Evolutionary conservation across 64 coral and sea anemone genomes (phyloP).

Genomic region (Acropora tenuis): DNA sequence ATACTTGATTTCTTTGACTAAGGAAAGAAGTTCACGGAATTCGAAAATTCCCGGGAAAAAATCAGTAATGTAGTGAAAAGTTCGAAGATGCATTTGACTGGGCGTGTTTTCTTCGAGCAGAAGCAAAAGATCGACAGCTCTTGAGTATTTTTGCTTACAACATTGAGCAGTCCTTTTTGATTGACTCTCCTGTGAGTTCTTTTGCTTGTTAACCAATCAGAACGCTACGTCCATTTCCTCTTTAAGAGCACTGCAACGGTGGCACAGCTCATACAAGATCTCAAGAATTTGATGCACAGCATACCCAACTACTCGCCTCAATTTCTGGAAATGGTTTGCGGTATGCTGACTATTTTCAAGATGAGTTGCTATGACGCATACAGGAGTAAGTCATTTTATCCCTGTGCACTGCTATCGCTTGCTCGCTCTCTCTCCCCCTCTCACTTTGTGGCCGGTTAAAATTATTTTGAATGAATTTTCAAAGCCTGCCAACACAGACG

Average conservation of each 20-base stretch:
- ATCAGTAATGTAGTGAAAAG: no score
- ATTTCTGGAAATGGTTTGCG: conserved; percentile 96
- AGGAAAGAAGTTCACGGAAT: no score
- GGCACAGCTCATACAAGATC: conserved; percentile 91
- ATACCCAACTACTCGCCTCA: conserved; percentile 85
- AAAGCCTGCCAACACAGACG: no score
- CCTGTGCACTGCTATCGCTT: no score
- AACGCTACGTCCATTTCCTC: neutral
- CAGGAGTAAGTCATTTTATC: conserved; percentile 58
- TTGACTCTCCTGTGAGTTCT: neutral
- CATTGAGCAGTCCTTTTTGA: neutral
- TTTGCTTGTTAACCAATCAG: no score
- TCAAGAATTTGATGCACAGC: conserved; percentile 92
- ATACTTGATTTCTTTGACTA: no score
- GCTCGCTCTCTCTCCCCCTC: no score
- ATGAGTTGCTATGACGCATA: conserved; percentile 84
- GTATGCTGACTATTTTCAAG: conserved; percentile 87
- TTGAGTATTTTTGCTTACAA: neutral
- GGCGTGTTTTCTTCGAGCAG: no score
- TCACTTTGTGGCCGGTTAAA: no score
- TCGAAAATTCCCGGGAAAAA: no score
- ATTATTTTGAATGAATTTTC: no score
- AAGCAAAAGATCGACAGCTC: neutral
- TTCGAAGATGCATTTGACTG: no score
- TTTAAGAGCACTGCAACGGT: conserved; percentile 84